phyloP scores from a whole-genome alignment of 2,113 vertebrate genomes.

The Rattus rattus region DNA sequence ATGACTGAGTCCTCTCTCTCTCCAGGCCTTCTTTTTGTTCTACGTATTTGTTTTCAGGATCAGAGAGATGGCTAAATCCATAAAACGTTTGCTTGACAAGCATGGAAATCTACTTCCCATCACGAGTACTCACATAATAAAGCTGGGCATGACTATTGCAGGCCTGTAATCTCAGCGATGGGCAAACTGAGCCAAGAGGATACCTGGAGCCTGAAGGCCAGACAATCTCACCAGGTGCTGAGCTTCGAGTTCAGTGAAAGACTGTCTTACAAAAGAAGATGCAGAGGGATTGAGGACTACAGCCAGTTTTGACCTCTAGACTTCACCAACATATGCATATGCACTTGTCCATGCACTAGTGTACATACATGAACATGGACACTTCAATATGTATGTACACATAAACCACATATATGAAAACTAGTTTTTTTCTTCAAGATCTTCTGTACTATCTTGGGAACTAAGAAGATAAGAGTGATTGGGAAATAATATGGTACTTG shows the following conservation, averaged over 20 bases:
- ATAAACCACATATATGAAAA: neutral
- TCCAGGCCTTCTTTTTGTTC: neutral
- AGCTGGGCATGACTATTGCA: no score
- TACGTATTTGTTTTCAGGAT: neutral
- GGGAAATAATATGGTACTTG: neutral
- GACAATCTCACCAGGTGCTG: neutral
- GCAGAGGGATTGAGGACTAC: neutral
- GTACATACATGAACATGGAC: neutral
- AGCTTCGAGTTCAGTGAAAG: neutral
- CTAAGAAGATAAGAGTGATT: neutral
- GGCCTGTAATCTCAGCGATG: neutral
- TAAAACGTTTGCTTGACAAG: neutral
- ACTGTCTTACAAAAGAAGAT: neutral
- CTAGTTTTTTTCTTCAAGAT: neutral
- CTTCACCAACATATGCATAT: neutral
- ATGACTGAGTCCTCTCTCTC: neutral
- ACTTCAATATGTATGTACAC: neutral
- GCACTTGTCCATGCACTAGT: no score
- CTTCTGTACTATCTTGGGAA: neutral
- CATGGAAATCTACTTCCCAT: neutral
- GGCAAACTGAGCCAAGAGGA: no score
- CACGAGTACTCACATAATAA: no score
- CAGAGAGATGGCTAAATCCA: neutral
- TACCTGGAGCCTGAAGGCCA: neutral
- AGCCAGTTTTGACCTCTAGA: neutral